phyloP scores from a whole-genome alignment of 2,113 vertebrate species.

The Copsychus sechellarum region DNA sequence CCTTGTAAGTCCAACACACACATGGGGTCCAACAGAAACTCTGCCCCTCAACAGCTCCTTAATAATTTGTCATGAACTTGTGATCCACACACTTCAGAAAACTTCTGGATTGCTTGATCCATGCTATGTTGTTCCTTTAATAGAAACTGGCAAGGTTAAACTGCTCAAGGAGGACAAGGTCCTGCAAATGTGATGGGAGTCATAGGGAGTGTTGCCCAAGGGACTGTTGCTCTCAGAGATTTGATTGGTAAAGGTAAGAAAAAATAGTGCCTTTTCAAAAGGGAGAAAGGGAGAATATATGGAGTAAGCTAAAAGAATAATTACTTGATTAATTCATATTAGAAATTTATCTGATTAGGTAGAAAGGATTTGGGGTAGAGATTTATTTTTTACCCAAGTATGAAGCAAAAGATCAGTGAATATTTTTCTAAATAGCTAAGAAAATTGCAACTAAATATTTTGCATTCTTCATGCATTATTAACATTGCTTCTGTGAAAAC shows the following conservation, averaged over 20 bases:
- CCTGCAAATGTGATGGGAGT: neutral
- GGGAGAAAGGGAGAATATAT: neutral
- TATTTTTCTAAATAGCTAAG: constrained; percentile 36
- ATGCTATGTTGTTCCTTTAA: neutral
- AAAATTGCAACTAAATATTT: constrained; percentile 47
- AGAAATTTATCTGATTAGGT: neutral
- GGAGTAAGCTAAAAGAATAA: neutral
- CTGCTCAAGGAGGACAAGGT: neutral
- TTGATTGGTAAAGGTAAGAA: neutral
- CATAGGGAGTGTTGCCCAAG: neutral
- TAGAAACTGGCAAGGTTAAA: neutral
- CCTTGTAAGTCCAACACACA: neutral
- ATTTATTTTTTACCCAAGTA: neutral
- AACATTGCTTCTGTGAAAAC: constrained; percentile 31
- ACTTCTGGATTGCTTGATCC: neutral
- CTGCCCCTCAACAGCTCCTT: neutral
- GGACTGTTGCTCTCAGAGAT: neutral
- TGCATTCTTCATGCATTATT: constrained; percentile 35
- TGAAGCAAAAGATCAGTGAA: neutral
- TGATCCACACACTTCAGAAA: neutral
- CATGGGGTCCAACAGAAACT: neutral
- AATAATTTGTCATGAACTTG: neutral
- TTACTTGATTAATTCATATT: neutral
- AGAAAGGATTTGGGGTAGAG: neutral
- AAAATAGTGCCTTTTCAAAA: neutral